Evolutionary conservation across 2,113 vertebrate species (phyloP), one percentile per base, ranked within the genome.

Genomic region (Megaleporinus macrocephalus): DNA sequence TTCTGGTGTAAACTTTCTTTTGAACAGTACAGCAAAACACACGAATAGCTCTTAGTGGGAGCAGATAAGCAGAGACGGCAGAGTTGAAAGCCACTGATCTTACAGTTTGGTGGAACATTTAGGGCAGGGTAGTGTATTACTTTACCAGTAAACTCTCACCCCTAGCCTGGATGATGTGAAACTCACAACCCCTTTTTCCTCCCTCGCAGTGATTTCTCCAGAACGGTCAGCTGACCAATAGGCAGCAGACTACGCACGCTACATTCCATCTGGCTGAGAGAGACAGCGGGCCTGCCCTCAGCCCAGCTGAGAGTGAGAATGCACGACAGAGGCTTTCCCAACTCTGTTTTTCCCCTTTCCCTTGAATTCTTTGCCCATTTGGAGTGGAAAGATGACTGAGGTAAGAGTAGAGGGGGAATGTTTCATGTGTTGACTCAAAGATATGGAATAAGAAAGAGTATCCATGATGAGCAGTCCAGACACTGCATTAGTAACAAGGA

Each of bases 161-260:
- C 71, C 78, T 74, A 53, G 20, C 26, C 33, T 53, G 41, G 47
- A 71, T 63, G 68, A 84, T 44, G 24, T 27, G 63, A 72, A 47
- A 63, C 18, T 63, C 44, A n/a, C 20, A 10, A 22, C 29, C 53
- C 41, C 29, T 20, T 13, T 69, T 61, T 65, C 33, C n/a, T 51
- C 33, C 26, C 22, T 27, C 30, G 15, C 26, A 74, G 70, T 73
- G 59, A 53, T 59, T 62, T 62, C 20, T 29, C 26, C 20, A 16
- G 30, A 14, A 36, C 15, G 44, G 66, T 81, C 78, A 87, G 73
- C 82, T 85, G 84, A 86, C 65, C 83, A 81, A 76, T 79, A 61
- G 47, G 73, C 62, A 73, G 41, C 14, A 0, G 71, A 29, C 76
- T 74, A 72, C 29, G n/a, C 79, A 69, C 29, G 4, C 59, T 55